A percentile compares a stretch with the other conserved stretches of the same genome.
phyloP scores from a whole-genome alignment of 2,113 vertebrate species.

The Benthochromis sp. region DNA sequence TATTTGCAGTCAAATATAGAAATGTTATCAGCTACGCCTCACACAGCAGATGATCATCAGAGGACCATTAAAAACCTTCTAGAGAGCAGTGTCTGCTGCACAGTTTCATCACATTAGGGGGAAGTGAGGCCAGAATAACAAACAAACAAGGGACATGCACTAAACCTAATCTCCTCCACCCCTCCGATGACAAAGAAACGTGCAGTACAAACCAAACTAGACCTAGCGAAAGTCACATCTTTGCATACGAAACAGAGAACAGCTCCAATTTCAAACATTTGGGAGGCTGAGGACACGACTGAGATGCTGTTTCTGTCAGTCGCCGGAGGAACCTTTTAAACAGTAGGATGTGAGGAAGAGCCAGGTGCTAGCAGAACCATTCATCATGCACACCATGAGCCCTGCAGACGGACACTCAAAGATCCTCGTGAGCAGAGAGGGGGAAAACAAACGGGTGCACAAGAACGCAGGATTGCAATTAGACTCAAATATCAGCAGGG shows the following conservation, averaged over 20 bases:
- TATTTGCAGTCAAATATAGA: background rate
- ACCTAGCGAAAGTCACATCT: background rate
- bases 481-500: background rate
- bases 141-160: background rate
- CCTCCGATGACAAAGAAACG: accelerated
- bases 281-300: background rate
- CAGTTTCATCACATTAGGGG: background rate
- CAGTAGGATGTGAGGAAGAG: background rate
- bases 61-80: accelerated
- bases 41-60: accelerated
- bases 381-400: background rate
- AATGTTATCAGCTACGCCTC: accelerated
- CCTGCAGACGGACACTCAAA: accelerated
- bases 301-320: accelerated
- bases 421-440: accelerated
- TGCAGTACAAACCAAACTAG: background rate
- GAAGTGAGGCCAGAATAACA: background rate
- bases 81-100: accelerated
- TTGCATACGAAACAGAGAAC: background rate
- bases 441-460: background rate
- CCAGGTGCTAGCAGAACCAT: accelerated
- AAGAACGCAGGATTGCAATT: background rate
- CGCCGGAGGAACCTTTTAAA: accelerated
- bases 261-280: accelerated
- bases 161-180: accelerated